Percentiles rank a stretch among this genome's conserved stretches.
Conservation (phyloP, 2,113 vertebrate genomes). For the Cyphomyrus plagiostoma region DNA sequence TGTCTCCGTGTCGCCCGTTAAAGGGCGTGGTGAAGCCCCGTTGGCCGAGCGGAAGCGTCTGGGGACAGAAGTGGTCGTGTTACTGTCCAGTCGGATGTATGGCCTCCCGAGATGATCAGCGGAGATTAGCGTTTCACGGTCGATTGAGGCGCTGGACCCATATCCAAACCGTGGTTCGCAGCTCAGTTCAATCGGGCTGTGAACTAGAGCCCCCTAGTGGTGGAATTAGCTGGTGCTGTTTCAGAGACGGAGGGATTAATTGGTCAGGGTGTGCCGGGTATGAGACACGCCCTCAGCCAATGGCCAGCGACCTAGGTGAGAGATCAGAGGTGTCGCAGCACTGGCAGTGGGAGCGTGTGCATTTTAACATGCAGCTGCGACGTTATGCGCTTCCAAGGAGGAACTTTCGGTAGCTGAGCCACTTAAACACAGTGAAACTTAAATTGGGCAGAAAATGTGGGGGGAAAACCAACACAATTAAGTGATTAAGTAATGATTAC, state of each 20-base stretch:
- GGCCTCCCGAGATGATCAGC: neutral
- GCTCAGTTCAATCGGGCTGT: neutral
- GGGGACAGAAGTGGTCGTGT: slow-evolving; percentile 22
- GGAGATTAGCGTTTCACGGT: slow-evolving; percentile 33
- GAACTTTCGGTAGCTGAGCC: neutral
- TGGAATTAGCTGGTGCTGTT: neutral
- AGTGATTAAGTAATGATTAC: neutral
- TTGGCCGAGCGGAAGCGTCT: slow-evolving; percentile 38
- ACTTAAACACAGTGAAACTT: neutral
- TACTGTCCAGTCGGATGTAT: neutral
- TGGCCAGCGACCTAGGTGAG: neutral
- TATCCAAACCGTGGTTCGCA: neutral
- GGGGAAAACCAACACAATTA: neutral
- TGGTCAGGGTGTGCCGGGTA: neutral
- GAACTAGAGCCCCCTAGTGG: neutral
- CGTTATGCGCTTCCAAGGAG: neutral
- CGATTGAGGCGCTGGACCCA: neutral
- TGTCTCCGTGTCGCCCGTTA: neutral
- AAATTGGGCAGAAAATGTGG: slow-evolving; percentile 2
- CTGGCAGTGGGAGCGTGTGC: neutral
- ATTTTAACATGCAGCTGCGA: neutral
- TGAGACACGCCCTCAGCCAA: neutral
- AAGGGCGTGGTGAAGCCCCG: neutral
- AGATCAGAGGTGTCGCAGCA: neutral
- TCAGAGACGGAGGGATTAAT: neutral